Evolutionary conservation across 2,888 invertebrate genomes (phyloP), one percentile per base, ranked within the genome.

Genomic region (Cybosia mesomella): DNA sequence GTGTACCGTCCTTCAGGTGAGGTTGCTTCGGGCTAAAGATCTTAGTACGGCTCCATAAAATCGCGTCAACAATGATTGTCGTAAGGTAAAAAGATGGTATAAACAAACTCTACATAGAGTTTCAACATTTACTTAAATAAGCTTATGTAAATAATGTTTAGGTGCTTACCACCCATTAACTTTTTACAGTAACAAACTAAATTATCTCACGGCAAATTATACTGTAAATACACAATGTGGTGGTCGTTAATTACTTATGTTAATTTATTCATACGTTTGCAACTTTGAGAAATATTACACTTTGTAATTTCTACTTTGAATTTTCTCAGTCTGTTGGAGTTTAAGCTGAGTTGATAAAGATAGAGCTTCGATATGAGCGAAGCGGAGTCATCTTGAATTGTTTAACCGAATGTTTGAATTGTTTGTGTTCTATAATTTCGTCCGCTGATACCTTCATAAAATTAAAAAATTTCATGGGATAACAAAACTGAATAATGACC

Each of bases 241-340:
- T 10, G 18, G 24, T 49, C 55, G 10, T 59, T 61, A 58, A 58
- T 63, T 69, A 67, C 58, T 71, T 58, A 71, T 58, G 61, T 55
- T 67, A 59, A 39, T 59, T 24, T 79, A 79, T 78, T 74, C 76
- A 74, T 71, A 72, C 57, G 58, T 65, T 64, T 67, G 43, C 64
- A 74, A 74, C 66, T 74, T 66, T 62, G 61, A 70, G 64, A 67
- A 71, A 68, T 71, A 75, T 76, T 78, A 59, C 61, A 79, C 65
- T 76, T 74, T 67, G 69, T 71, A 71, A 79, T 72, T 76, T 76
- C 64, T 74, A 74, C 74, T 76, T 74, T 4, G 67, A 64, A 64
- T 71, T 77, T 73, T 66, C 64, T 65, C 57, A 61, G 64, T 67
- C 64, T 70, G 62, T 68, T 71, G 36, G 64, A 70, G 64, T 78